Base-by-base conservation (phyloP, 2,113 vertebrate species). In the Sitta europaea region DNA sequence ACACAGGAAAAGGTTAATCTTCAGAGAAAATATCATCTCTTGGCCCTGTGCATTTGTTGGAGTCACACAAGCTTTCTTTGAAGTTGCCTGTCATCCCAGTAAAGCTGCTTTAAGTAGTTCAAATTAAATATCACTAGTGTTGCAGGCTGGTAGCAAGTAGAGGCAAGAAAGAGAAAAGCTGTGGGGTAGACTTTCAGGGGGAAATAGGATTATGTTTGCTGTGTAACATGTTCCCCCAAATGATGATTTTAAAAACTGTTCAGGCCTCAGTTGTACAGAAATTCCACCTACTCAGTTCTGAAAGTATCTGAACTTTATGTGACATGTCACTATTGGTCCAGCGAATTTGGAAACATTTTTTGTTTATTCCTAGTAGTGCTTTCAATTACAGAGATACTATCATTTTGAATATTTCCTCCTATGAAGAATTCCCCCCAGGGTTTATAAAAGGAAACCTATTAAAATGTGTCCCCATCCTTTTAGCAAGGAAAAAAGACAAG, bases 361-460 rank as follows among this genome's bases (percentile, higher is more conserved):
- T 66, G 57, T 95, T 87, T 96, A 54, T 81, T 88, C 43, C 48
- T 86, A 75, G 75, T 93, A 91, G 74, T 75, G 58, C 71, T 93
- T 96, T 96, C 94, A 95, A 91, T 94, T 96, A 96, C 50, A 91
- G n/a, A 89, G 91, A 96, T 93, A 83, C 59, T 95, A 95, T 96
- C 29, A 82, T 75, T 84, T 88, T 96, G 65, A 96, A 88, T 95
- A 93, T 97, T 95, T 72, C 57, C 47, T 86, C 35, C 54, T 90
- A 59, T 70, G 94, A 92, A 86, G 84, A 73, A 42, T 93, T 89
- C 13, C 71, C 91, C 65, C 82, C 59, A 71, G 86, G 91, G 81
- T 85, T 86, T 94, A 91, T 76, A 88, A 77, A 93, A 55, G 35
- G 50, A 80, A 81, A 23, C 18, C 58, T 85, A 91, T 93, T 92